Percentiles rank a stretch among this genome's conserved stretches.
phyloP scores from a whole-genome alignment of 1,140 invertebrate genomes.

The Dreissena rostriformis region DNA sequence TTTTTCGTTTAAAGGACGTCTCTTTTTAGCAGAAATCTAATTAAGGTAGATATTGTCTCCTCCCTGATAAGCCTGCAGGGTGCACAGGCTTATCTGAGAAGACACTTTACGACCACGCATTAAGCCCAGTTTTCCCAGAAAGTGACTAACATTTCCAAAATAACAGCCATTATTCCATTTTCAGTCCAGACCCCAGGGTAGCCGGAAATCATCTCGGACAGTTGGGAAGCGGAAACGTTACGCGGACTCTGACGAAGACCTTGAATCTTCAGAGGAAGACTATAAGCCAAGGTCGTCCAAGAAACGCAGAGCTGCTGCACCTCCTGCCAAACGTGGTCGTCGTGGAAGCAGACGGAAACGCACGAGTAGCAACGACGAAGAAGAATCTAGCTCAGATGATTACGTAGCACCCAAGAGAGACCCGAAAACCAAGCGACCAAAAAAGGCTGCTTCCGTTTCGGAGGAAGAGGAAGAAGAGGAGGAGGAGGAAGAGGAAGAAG shows the following conservation, averaged over 20 bases:
- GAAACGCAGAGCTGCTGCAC: slow-evolving; percentile 57
- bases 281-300: slow-evolving; percentile 74
- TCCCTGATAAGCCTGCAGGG: too few relatives aligned
- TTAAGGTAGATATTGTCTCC: too few relatives aligned
- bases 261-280: slow-evolving; percentile 70
- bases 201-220: slow-evolving; percentile 37
- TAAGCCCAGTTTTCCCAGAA: too few relatives aligned
- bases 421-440: slow-evolving; percentile 59
- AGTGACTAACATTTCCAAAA: too few relatives aligned
- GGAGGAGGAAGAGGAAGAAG: too few relatives aligned
- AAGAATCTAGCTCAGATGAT: slow-evolving; percentile 57
- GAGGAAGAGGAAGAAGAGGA: slow-evolving; percentile 57
- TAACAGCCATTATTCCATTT: too few relatives aligned
- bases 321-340: slow-evolving; percentile 26
- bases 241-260: slow-evolving; percentile 70
- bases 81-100: too few relatives aligned
- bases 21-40: too few relatives aligned
- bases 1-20: too few relatives aligned
- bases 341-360: slow-evolving; percentile 1
- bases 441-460: slow-evolving; percentile 43
- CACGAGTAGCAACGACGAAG: slow-evolving; percentile 11
- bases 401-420: slow-evolving; percentile 57
- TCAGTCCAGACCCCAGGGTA: background rate
- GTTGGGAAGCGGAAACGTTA: slow-evolving; percentile 60
- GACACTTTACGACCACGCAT: too few relatives aligned